These are phyloP conservation scores for Atherinosoma microstoma DNA, from an alignment of 2,797 vertebrate genomes.

Conservation along the genomic window DNA sequence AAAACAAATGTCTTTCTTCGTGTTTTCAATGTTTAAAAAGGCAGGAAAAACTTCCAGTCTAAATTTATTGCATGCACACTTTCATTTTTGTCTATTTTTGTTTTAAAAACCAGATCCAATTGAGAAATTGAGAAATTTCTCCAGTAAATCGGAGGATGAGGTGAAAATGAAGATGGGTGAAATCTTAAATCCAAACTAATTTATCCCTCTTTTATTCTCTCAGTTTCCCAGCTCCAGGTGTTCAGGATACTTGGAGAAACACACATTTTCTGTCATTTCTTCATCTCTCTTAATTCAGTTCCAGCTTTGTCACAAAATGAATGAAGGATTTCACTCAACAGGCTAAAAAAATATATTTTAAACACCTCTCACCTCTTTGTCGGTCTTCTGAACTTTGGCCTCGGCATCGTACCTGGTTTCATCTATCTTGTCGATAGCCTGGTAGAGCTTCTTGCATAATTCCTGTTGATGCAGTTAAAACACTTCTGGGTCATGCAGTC, in stretches of 20 bases:
- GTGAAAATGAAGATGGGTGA: background rate
- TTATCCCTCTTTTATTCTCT: too few species aligned
- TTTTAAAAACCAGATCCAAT: too few species aligned
- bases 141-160: background rate
- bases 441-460: conserved; percentile 57
- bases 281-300: background rate
- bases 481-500: background rate
- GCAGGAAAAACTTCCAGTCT: too few species aligned
- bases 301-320: background rate
- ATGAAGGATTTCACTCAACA: too few species aligned
- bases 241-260: background rate
- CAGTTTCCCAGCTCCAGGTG: background rate
- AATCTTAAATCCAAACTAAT: too few species aligned
- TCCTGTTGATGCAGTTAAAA: conserved; percentile 49
- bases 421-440: conserved; percentile 58
- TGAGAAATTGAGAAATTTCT: background rate
- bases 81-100: too few species aligned
- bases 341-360: background rate
- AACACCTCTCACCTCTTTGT: conserved; percentile 52
- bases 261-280: background rate
- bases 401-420: conserved; percentile 60
- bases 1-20: too few species aligned
- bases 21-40: too few species aligned
- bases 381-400: conserved; percentile 57
- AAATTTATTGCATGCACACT: too few species aligned